Base-by-base conservation (phyloP, 2,113 vertebrate genomes). In the Chitala chitala region DNA sequence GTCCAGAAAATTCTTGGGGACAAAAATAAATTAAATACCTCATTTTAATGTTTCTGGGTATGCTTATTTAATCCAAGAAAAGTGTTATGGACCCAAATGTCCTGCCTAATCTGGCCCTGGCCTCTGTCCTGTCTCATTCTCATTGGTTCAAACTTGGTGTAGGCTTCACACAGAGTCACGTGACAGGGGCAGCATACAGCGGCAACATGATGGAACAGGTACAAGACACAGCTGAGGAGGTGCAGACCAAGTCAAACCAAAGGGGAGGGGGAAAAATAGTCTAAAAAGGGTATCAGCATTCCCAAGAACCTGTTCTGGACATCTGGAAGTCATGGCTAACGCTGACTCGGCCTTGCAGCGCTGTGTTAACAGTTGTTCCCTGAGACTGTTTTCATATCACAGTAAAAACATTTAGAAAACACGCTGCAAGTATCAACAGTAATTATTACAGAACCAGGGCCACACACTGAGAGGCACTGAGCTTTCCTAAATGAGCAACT, bases 11-110 rank as follows among this genome's bases (percentile, higher is more conserved):
- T n/a, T n/a, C n/a, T n/a, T n/a, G n/a, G n/a, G n/a, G n/a, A n/a
- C n/a, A n/a, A 55, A 26, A 42, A 63, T 77, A 81, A 72, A 83
- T 80, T 88, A 69, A 51, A 10, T 79, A 56, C 81, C 61, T 4
- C 38, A 6, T 58, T 15, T 1, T 38, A 44, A 54, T 46, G 36
- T 24, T 63, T 72, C 63, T 31, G 65, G 29, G 15, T 2, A 73
- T 44, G 36, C 44, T 54, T 40, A 65, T 65, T 50, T 66, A 68
- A 68, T 74, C 33, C 33, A 5, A 40, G 48, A 38, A 36, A 66
- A 48, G 55, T 75, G 63, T n/a, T 70, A 26, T 56, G 24, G 74
- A 69, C 46, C 65, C 20, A 40, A 33, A 59, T 59, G 17, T 50
- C 26, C 40, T 33, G 53, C 17, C 31, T 61, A 1, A 44, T 17